Conservation (phyloP, 2,888 invertebrate genomes). For the Phalangium opilio region DNA sequence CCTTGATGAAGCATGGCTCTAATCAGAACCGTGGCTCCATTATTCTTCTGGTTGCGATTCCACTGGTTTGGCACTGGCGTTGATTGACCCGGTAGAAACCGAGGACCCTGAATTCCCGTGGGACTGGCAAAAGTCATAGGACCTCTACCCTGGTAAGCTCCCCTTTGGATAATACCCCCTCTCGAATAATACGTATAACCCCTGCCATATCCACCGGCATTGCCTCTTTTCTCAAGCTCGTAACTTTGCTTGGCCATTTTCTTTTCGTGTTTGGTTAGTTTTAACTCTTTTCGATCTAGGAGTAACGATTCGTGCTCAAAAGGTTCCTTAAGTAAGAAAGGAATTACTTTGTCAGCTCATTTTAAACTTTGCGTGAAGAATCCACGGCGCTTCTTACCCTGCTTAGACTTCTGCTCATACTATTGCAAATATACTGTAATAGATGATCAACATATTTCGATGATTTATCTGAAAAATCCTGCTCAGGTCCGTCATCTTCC, state of each 20-base stretch:
- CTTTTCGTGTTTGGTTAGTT: constrained; percentile 83
- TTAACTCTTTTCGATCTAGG: constrained; percentile 86
- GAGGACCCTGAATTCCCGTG: background rate
- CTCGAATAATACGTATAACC: too few relatives aligned
- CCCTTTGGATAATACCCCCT: too few relatives aligned
- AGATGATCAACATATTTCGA: constrained; percentile 60
- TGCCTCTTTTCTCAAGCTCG: constrained; percentile 60
- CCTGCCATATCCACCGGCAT: constrained; percentile 7
- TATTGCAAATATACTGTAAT: constrained; percentile 48
- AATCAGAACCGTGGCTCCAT: constrained; percentile 15
- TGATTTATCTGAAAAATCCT: constrained; percentile 49
- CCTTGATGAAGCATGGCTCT: constrained; percentile 44
- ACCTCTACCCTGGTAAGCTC: too few relatives aligned
- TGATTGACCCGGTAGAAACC: constrained; percentile 9
- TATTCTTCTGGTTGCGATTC: constrained; percentile 4
- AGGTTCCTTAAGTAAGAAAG: constrained; percentile 41
- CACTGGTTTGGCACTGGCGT: constrained; percentile 2
- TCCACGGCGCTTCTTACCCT: constrained; percentile 29
- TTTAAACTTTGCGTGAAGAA: background rate
- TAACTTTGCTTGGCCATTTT: constrained; percentile 80
- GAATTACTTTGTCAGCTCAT: constrained; percentile 27
- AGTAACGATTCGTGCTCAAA: constrained; percentile 90
- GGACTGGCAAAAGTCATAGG: too few relatives aligned
- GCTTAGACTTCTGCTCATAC: constrained; percentile 36
- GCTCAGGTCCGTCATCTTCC: constrained; percentile 51